phyloP scores from a whole-genome alignment of 2,113 vertebrate genomes.

The Eclectus roratus region DNA sequence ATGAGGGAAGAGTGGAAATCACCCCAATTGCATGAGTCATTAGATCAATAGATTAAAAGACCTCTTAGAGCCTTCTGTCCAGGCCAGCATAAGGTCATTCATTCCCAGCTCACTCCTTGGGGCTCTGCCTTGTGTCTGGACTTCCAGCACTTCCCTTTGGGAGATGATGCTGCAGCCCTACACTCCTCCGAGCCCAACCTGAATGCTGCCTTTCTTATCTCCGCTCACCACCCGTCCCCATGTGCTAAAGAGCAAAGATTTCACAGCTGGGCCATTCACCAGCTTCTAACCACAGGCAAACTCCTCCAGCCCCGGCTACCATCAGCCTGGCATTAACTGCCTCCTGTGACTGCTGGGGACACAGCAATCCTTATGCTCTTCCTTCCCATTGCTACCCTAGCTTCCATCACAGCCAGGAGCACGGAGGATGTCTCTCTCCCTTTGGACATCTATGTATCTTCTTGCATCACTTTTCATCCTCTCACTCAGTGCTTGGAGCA shows the following conservation, averaged over 20 bases:
- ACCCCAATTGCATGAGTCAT: constrained; percentile 11
- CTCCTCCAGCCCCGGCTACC: background rate
- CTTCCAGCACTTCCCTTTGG: background rate
- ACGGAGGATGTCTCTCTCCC: background rate
- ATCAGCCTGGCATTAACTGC: background rate
- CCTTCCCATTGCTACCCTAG: background rate
- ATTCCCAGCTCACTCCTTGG: background rate
- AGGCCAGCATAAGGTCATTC: background rate
- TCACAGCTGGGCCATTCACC: background rate
- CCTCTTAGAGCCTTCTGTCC: constrained; percentile 16
- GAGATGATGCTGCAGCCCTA: background rate
- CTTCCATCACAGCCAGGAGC: background rate
- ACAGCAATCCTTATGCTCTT: background rate
- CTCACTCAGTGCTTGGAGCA: background rate
- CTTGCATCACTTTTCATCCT: background rate
- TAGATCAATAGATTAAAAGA: constrained; percentile 18
- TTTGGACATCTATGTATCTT: background rate
- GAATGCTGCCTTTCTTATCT: background rate
- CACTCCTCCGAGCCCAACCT: background rate
- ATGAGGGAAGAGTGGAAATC: background rate
- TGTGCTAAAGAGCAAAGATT: background rate
- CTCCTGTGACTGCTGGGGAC: background rate
- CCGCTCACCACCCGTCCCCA: background rate
- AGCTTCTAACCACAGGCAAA: background rate
- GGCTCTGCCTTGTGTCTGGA: background rate